Percentiles rank a stretch among this genome's conserved stretches.
These are phyloP conservation scores for Anthonomus grandis DNA, from an alignment of 1,140 invertebrate genomes.

Conservation along the genomic window DNA sequence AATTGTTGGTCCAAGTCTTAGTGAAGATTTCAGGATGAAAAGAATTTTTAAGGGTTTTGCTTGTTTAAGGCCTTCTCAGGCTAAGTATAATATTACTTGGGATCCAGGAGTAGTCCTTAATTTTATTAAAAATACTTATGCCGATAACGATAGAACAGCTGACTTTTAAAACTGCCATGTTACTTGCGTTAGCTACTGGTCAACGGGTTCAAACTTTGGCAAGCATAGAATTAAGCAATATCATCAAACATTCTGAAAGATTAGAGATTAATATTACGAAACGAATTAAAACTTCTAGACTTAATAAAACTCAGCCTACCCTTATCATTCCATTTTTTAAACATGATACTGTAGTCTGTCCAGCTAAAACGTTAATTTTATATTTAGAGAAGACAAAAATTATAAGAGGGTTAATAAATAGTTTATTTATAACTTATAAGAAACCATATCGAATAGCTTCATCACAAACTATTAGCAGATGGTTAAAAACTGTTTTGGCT, in stretches of 20 bases:
- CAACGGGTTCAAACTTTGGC: slow-evolving; percentile 16
- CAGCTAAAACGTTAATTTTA: too few relatives aligned
- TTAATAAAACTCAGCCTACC: slow-evolving; percentile 3
- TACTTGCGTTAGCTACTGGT: slow-evolving; percentile 11
- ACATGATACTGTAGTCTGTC: slow-evolving; percentile 2
- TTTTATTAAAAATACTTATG: neutral
- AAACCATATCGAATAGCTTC: too few relatives aligned
- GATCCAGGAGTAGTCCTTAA: slow-evolving; percentile 8
- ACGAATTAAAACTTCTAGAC: slow-evolving; percentile 14
- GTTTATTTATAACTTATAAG: too few relatives aligned
- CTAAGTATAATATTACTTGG: slow-evolving; percentile 17
- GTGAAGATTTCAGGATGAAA: slow-evolving; percentile 13
- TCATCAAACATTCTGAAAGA: neutral
- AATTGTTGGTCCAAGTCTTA: neutral
- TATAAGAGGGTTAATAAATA: too few relatives aligned
- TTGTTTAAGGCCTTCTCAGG: slow-evolving; percentile 5
- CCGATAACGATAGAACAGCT: neutral
- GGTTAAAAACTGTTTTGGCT: too few relatives aligned
- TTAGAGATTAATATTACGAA: slow-evolving; percentile 13
- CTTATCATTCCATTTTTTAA: slow-evolving; percentile 16
- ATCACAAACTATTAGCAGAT: too few relatives aligned
- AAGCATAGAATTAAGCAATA: slow-evolving; percentile 10
- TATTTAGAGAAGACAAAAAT: too few relatives aligned
- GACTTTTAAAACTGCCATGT: slow-evolving; percentile 6
- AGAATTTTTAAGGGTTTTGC: slow-evolving; percentile 14